phyloP scores from a whole-genome alignment of 2,113 vertebrate genomes.

The Entelurus aequoreus region DNA sequence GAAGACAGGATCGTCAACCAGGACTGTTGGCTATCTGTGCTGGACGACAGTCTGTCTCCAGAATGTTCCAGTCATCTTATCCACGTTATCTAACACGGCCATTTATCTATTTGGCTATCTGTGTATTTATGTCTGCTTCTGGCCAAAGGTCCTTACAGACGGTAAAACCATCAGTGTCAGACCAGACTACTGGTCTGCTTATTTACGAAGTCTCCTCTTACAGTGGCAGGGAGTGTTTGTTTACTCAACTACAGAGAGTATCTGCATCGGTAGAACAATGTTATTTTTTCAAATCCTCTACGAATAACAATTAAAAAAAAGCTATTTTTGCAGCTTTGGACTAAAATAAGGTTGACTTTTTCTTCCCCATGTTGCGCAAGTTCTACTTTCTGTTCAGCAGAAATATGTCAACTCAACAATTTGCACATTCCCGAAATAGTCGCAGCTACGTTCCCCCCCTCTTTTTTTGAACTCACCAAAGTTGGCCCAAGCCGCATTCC shows the following conservation, averaged over 20 bases:
- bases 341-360: no score
- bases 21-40: not conserved
- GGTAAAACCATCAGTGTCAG: not conserved
- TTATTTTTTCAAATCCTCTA: no score
- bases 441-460: conserved; percentile 24
- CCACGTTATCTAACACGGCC: conserved; percentile 6
- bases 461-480: conserved; percentile 38
- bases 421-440: conserved; percentile 44
- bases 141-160: not conserved
- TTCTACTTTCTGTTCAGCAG: conserved; percentile 22
- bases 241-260: no score
- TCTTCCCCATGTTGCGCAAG: not conserved
- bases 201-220: no score
- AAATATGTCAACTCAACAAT: conserved; percentile 29
- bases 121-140: conserved; percentile 2
- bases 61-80: conserved; percentile 21
- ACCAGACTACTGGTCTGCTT: not conserved
- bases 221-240: no score
- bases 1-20: not conserved
- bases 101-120: not conserved
- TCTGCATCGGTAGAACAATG: no score
- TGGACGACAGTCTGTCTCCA: conserved; percentile 12
- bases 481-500: conserved; percentile 7
- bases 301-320: no score
- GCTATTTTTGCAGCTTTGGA: no score